A percentile compares a stretch with the other conserved stretches of the same genome.
Evolutionary conservation across 2,113 vertebrate genomes (phyloP).

Genomic region (Cynoglossus semilaevis): DNA sequence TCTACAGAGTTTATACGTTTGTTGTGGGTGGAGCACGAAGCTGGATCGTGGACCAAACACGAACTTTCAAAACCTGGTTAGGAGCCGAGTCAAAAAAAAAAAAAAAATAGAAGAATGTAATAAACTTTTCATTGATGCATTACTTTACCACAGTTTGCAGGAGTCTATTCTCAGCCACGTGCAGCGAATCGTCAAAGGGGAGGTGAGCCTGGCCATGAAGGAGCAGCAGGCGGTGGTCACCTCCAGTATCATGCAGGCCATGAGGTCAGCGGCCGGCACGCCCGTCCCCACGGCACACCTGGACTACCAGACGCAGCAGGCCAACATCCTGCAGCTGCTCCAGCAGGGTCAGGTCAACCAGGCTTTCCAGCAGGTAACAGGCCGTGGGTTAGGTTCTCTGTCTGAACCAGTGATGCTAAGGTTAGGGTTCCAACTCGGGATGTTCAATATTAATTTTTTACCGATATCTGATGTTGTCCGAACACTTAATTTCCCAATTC

Average conservation of each 20-base stretch:
- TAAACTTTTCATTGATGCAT: no score
- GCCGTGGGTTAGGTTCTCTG: no score
- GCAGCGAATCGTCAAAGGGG: constrained; percentile 93
- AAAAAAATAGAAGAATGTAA: no score
- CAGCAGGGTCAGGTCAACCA: constrained; percentile 98
- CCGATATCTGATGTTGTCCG: no score
- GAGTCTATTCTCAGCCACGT: constrained; percentile 93
- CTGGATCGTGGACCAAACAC: constrained; percentile 16
- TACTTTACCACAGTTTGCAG: constrained; percentile 82
- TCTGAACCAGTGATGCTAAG: no score
- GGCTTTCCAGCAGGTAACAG: constrained; percentile 94
- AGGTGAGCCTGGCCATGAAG: constrained; percentile 94
- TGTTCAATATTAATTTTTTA: no score
- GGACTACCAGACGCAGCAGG: constrained; percentile 94
- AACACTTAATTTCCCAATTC: no score
- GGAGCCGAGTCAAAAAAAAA: not conserved
- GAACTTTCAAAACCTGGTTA: constrained; percentile 24
- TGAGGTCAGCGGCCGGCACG: constrained; percentile 92
- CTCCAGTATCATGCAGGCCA: constrained; percentile 97
- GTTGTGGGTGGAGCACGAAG: constrained; percentile 21
- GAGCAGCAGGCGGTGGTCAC: constrained; percentile 95
- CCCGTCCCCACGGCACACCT: constrained; percentile 90
- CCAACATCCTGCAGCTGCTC: constrained; percentile 90
- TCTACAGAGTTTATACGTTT: constrained; percentile 48
- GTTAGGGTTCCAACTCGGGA: no score